Percentiles rank a stretch among this genome's conserved stretches.
Evolutionary conservation across 2,888 invertebrate species (phyloP).

Genomic region (Xanthia icteritia): DNA sequence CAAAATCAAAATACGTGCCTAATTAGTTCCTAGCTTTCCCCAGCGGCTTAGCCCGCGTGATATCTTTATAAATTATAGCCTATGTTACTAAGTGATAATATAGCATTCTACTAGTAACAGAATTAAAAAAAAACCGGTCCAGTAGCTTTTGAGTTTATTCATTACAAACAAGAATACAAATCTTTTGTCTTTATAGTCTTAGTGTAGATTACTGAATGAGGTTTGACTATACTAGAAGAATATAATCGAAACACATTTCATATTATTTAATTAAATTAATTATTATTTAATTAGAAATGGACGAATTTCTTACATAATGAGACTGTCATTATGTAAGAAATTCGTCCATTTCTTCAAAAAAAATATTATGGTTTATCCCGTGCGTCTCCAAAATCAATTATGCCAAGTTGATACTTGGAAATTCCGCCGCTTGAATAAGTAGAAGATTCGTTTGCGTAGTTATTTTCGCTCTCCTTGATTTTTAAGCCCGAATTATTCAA

Average conservation of each 20-base stretch:
- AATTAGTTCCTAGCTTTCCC: no score
- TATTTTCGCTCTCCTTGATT: neutral
- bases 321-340: neutral
- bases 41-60: no score
- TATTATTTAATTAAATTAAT: no score
- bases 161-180: neutral
- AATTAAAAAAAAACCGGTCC: no score
- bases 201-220: neutral
- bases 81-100: no score
- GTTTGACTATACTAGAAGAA: neutral
- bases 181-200: neutral
- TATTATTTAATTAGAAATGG: no score
- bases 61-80: no score
- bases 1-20: no score
- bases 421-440: neutral
- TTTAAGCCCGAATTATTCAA: neutral
- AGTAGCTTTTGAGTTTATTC: no score
- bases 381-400: neutral
- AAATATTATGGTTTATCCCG: neutral
- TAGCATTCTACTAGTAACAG: no score
- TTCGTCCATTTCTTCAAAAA: neutral
- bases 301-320: no score
- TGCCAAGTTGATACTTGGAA: neutral
- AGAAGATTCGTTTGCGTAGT: no score
- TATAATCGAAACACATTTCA: neutral